These are phyloP conservation scores for Drosophila mimica DNA, from an alignment of 2,888 invertebrate species.

Conservation along the genomic window DNA sequence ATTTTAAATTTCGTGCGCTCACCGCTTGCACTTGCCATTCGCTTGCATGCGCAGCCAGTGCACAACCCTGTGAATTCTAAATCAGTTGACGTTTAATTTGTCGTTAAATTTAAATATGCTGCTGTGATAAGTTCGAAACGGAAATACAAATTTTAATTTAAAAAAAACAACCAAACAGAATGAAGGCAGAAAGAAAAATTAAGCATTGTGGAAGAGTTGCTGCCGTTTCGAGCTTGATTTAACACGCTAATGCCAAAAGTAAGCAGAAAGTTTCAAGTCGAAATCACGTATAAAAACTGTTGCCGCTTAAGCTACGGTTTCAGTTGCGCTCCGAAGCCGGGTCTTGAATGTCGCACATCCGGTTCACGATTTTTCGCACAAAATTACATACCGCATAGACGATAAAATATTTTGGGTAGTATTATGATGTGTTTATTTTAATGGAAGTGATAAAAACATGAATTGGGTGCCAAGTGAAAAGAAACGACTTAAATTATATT, in stretches of 20 bases:
- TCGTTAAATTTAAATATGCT: slow-evolving; percentile 27
- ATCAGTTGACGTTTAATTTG: slow-evolving; percentile 7
- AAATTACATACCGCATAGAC: slow-evolving; percentile 1
- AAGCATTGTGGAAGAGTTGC: background rate
- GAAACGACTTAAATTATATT: background rate
- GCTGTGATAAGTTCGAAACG: background rate
- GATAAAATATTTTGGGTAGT: slow-evolving; percentile 10
- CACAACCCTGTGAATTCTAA: background rate
- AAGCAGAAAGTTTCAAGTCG: slow-evolving; percentile 44
- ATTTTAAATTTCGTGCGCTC: background rate
- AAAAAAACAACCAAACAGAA: background rate
- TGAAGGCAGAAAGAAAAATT: slow-evolving; percentile 3
- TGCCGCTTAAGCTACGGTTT: slow-evolving; percentile 2
- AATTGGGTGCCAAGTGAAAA: slow-evolving; percentile 6
- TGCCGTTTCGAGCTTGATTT: background rate
- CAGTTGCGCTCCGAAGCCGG: slow-evolving; percentile 38
- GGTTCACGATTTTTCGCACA: background rate
- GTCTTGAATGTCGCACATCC: slow-evolving; percentile 25
- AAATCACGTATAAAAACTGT: background rate
- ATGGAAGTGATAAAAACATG: slow-evolving; percentile 4
- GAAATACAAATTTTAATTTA: background rate
- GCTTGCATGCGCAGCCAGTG: background rate
- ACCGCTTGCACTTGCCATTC: slow-evolving; percentile 9
- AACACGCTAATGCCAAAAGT: slow-evolving; percentile 15
- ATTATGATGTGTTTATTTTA: background rate